Percentiles rank a stretch among this genome's conserved stretches.
phyloP scores from a whole-genome alignment of 2,797 vertebrate genomes.

The Pipistrellus pipistrellus region DNA sequence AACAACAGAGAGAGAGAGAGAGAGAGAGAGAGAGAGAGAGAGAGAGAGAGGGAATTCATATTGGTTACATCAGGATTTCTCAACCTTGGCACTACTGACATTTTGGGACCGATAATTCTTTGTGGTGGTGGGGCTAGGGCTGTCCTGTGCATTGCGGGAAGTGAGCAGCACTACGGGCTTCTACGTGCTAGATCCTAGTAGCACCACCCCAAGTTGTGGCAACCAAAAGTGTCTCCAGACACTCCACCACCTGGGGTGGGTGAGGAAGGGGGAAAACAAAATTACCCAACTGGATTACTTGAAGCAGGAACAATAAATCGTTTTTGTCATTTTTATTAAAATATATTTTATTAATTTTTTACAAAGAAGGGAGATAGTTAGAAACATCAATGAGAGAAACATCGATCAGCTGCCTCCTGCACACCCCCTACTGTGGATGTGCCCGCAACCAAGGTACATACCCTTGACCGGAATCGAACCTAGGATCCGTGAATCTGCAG shows the following conservation, averaged over 20 bases:
- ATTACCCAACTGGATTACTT: background rate
- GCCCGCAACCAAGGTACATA: no score
- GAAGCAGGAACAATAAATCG: slow-evolving; percentile 18
- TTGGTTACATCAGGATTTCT: background rate
- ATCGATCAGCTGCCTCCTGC: no score
- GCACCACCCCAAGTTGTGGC: background rate
- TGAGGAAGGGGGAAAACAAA: background rate
- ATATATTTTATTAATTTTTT: no score
- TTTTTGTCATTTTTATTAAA: no score
- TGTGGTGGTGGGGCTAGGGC: background rate
- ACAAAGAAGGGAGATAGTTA: no score
- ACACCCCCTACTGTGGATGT: no score
- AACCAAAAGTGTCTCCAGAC: background rate
- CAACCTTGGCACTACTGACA: background rate
- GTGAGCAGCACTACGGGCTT: background rate
- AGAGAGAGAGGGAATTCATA: background rate
- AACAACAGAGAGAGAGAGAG: background rate
- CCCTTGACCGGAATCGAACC: no score
- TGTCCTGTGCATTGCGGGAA: background rate
- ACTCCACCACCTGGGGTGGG: background rate
- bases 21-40: no score
- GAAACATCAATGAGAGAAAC: no score
- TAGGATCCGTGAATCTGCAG: no score
- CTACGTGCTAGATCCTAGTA: background rate
- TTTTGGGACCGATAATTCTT: background rate